These are phyloP conservation scores for Amphipoea lucens DNA, from an alignment of 2,888 invertebrate genomes.

Conservation along the genomic window DNA sequence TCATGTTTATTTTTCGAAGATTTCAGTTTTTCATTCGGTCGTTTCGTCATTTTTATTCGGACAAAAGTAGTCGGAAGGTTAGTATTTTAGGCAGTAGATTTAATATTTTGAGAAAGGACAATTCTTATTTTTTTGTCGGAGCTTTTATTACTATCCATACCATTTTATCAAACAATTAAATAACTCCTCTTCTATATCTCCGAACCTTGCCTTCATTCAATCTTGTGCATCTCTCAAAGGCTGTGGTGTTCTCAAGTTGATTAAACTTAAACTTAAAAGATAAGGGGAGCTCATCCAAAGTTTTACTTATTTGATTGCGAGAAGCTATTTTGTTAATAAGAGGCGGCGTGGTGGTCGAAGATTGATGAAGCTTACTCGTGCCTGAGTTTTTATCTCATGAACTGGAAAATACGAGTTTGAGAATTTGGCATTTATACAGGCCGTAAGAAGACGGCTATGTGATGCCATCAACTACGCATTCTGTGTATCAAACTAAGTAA, in stretches of 20 bases:
- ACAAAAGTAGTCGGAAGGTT: no score
- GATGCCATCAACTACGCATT: neutral
- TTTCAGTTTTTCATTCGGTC: no score
- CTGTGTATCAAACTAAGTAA: no score
- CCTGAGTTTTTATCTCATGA: slow-evolving; percentile 7
- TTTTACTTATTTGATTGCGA: slow-evolving; percentile 54
- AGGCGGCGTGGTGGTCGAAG: slow-evolving; percentile 30
- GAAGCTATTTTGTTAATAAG: slow-evolving; percentile 56
- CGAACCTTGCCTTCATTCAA: neutral
- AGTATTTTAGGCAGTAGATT: no score
- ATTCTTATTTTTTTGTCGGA: no score
- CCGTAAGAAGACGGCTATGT: no score
- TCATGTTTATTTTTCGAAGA: no score
- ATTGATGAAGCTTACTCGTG: slow-evolving; percentile 47
- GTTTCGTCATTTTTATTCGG: no score
- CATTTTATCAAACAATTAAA: slow-evolving; percentile 1
- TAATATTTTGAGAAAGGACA: no score
- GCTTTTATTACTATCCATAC: no score
- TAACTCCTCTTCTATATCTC: neutral
- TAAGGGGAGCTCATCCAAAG: slow-evolving; percentile 39
- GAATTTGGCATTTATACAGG: neutral
- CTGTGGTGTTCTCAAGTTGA: slow-evolving; percentile 44
- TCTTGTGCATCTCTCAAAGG: slow-evolving; percentile 30
- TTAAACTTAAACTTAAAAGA: slow-evolving; percentile 58
- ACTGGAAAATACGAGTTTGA: neutral